Conservation (phyloP, 2,113 vertebrate genomes). For the Monarcha castaneiventris region DNA sequence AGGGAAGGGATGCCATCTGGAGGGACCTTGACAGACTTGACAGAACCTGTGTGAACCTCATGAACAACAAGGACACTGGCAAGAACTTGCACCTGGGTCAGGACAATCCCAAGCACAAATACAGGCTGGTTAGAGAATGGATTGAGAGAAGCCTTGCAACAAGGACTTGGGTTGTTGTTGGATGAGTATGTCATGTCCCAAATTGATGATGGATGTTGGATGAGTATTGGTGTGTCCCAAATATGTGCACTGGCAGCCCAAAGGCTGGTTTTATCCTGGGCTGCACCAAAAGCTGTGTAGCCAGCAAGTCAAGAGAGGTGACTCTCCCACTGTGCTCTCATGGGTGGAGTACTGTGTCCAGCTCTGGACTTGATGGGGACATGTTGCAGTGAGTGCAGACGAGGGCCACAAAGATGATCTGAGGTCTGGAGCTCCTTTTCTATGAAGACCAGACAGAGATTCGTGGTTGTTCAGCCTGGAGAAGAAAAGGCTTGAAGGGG, state of each 20-base stretch:
- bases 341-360: too few species aligned
- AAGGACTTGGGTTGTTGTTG: background rate
- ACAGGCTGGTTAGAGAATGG: background rate
- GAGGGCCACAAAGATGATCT: background rate
- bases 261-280: background rate
- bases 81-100: rapidly evolving
- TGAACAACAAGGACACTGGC: background rate
- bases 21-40: background rate
- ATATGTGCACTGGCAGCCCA: background rate
- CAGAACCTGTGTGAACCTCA: background rate
- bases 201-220: too few species aligned
- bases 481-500: background rate
- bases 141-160: background rate
- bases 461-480: background rate
- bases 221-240: too few species aligned
- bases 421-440: background rate
- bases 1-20: background rate
- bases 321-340: background rate
- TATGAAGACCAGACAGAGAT: background rate
- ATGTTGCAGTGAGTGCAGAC: background rate
- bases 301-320: background rate
- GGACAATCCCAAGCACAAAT: background rate
- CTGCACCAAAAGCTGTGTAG: background rate
- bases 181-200: too few species aligned
- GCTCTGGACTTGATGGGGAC: background rate